Evolutionary conservation across 1,140 invertebrate species (phyloP).

Genomic region (Conopomorpha cramerella): DNA sequence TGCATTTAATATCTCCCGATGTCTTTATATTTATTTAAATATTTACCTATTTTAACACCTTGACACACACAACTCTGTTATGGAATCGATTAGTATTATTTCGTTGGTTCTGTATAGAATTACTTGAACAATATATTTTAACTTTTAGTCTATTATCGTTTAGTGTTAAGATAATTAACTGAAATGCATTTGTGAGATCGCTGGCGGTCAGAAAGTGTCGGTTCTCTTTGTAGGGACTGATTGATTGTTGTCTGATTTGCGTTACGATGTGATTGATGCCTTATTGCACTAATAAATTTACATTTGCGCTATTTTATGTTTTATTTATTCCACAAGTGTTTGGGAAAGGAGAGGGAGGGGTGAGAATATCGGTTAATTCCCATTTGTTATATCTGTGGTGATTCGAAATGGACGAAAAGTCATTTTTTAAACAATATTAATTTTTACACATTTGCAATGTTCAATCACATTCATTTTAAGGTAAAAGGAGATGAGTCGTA

Average conservation of each 20-base stretch:
- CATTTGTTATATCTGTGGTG: too few species aligned
- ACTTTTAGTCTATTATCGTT: background rate
- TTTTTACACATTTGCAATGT: too few species aligned
- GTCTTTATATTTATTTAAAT: too few species aligned
- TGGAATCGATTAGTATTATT: background rate
- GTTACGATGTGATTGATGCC: slow-evolving; percentile 14
- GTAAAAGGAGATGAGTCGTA: too few species aligned
- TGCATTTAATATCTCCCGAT: too few species aligned
- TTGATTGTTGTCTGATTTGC: background rate
- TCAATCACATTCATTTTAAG: too few species aligned
- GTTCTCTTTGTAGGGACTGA: background rate
- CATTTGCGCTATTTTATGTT: slow-evolving; percentile 12
- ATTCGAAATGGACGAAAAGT: too few species aligned
- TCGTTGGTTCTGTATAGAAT: background rate
- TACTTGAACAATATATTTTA: background rate
- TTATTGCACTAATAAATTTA: slow-evolving; percentile 39
- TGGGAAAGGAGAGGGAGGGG: slow-evolving; percentile 3
- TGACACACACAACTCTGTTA: too few species aligned
- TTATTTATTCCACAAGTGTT: slow-evolving; percentile 6
- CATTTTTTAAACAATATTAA: too few species aligned
- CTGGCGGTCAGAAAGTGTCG: too few species aligned
- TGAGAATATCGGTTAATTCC: too few species aligned
- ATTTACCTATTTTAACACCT: too few species aligned
- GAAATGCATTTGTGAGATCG: background rate
- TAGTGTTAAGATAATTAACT: background rate